Percentiles rank a stretch among this genome's conserved stretches.
These are phyloP conservation scores for Trypoxylus dichotomus DNA, from an alignment of 1,140 invertebrate species.

Conservation along the genomic window DNA sequence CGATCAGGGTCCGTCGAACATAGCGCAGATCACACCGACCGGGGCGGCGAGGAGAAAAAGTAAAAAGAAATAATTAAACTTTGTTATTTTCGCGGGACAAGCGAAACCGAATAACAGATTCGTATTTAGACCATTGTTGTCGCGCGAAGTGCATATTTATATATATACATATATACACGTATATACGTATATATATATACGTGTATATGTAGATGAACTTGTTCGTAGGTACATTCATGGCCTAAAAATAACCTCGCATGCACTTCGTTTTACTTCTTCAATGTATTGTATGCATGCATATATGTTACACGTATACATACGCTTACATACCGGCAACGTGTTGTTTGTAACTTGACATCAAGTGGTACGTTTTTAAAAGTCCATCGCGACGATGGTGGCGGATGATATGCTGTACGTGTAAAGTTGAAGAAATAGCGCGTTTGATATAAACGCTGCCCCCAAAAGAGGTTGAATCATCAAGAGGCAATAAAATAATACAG, in stretches of 20 bases:
- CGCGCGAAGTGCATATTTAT: background rate
- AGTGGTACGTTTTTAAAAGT: background rate
- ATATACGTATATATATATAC: background rate
- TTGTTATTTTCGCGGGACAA: background rate
- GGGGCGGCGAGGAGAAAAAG: no score
- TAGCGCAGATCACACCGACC: no score
- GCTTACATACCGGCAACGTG: background rate
- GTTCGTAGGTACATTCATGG: background rate
- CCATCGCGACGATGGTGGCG: background rate
- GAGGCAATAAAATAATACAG: no score
- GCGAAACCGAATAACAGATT: background rate
- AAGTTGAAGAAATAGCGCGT: no score
- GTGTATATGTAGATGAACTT: background rate
- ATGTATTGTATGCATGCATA: background rate
- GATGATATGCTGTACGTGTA: no score
- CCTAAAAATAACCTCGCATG: background rate
- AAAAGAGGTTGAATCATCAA: no score
- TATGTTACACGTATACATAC: no score
- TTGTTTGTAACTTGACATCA: background rate
- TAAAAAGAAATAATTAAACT: background rate
- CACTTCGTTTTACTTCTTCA: background rate
- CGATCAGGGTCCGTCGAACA: background rate
- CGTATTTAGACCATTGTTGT: slow-evolving; percentile 1
- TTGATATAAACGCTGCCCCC: no score
- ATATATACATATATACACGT: no score